Conservation (phyloP, 2,888 invertebrate species). For the Scaptomyza cyrtandrae region DNA sequence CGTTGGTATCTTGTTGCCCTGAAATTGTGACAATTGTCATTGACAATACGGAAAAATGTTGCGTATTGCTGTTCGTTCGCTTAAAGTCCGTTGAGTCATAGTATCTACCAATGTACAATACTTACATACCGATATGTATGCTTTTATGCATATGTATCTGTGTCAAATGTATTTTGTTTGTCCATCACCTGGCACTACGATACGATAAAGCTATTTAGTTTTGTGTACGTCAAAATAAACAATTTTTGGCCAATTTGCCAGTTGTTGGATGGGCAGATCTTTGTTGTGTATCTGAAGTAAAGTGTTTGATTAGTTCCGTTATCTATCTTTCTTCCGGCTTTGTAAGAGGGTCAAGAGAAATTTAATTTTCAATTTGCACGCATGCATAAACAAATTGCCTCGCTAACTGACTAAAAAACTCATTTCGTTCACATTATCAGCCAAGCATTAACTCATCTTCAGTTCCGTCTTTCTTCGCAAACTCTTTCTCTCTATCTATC, state of each 20-base stretch:
- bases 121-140: neutral
- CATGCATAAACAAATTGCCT: conserved; percentile 42
- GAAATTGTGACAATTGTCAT: conserved; percentile 19
- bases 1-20: conserved; percentile 2
- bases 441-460: conserved; percentile 26
- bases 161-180: conserved; percentile 40
- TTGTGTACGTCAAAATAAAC: conserved; percentile 19
- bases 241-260: conserved; percentile 13
- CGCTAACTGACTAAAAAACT: conserved; percentile 26
- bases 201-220: conserved; percentile 12
- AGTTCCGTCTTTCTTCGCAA: conserved; percentile 15
- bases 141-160: conserved; percentile 11
- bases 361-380: conserved; percentile 50
- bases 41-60: conserved; percentile 17
- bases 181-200: conserved; percentile 17
- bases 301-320: conserved; percentile 67
- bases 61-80: neutral
- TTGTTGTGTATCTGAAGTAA: conserved; percentile 13
- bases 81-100: conserved; percentile 21
- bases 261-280: neutral
- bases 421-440: conserved; percentile 40
- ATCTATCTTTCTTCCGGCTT: conserved; percentile 45
- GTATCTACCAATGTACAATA: conserved; percentile 1
- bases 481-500: conserved; percentile 3
- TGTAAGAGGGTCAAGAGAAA: conserved; percentile 61